phyloP scores from a whole-genome alignment of 92 coral and sea anemone species.

The Porites evermanni region DNA sequence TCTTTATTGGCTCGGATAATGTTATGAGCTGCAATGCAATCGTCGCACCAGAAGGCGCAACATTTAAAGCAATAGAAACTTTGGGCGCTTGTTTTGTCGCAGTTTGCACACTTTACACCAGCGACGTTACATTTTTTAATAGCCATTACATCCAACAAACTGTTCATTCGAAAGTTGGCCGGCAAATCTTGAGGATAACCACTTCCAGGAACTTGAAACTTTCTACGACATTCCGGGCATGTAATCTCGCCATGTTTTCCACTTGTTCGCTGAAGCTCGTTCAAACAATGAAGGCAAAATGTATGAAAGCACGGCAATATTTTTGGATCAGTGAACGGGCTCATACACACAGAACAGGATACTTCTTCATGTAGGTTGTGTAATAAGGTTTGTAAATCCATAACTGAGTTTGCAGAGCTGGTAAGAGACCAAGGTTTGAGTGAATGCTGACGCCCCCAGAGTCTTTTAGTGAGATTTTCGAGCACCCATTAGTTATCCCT shows the following conservation, averaged over 20 bases:
- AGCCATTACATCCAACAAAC: conserved; percentile 11
- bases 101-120: too few relatives aligned
- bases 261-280: not conserved
- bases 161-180: conserved; percentile 46
- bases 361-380: conserved; percentile 12
- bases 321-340: not conserved
- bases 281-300: not conserved
- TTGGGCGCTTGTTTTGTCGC: too few relatives aligned
- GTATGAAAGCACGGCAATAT: not conserved
- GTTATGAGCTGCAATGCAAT: too few relatives aligned
- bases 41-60: too few relatives aligned
- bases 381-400: conserved; percentile 2
- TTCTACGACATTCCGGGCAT: conserved; percentile 2
- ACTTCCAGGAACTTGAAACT: not conserved
- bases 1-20: too few relatives aligned
- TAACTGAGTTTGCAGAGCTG: not conserved
- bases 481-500: too few relatives aligned
- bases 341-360: conserved; percentile 10
- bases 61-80: too few relatives aligned
- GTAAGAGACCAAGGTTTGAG: too few relatives aligned
- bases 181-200: conserved; percentile 37
- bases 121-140: too few relatives aligned
- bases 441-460: too few relatives aligned
- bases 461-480: too few relatives aligned
- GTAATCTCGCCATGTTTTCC: not conserved